These are phyloP conservation scores for Dipus sagitta DNA, from an alignment of 2,797 vertebrate genomes.

Conservation along the genomic window DNA sequence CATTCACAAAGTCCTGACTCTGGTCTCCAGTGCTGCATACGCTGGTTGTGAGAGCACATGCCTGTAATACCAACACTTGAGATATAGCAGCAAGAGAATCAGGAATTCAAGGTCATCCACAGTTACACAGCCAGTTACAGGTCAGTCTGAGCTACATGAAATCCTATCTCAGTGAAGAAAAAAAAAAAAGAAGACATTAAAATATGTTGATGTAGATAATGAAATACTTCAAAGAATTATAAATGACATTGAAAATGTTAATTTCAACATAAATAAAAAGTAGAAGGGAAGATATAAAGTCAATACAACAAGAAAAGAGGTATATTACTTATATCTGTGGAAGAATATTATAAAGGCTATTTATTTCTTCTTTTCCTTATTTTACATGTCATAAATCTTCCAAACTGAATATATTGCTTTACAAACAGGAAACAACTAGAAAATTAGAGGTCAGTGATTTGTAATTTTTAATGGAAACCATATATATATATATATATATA, in stretches of 20 bases:
- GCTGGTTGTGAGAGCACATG: neutral
- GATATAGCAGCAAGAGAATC: neutral
- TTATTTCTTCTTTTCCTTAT: slow-evolving; percentile 41
- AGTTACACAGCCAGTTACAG: neutral
- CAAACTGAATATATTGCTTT: slow-evolving; percentile 29
- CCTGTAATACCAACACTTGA: neutral
- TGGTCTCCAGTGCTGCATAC: neutral
- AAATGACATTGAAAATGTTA: neutral
- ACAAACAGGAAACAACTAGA: neutral
- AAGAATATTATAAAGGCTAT: slow-evolving; percentile 21
- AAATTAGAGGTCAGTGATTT: neutral
- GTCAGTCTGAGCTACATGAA: neutral
- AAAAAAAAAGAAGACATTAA: neutral
- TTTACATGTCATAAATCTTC: slow-evolving; percentile 21
- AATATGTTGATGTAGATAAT: neutral
- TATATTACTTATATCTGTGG: neutral
- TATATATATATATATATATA: slow-evolving; percentile 32
- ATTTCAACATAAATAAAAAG: neutral
- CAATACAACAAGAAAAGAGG: slow-evolving; percentile 22
- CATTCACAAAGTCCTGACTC: neutral
- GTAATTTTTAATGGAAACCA: slow-evolving; percentile 33
- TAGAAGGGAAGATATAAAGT: neutral
- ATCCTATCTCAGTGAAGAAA: neutral
- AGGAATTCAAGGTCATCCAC: neutral
- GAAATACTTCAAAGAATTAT: neutral